phyloP scores from a whole-genome alignment of 2,797 vertebrate species.

The Scolopax rusticola region DNA sequence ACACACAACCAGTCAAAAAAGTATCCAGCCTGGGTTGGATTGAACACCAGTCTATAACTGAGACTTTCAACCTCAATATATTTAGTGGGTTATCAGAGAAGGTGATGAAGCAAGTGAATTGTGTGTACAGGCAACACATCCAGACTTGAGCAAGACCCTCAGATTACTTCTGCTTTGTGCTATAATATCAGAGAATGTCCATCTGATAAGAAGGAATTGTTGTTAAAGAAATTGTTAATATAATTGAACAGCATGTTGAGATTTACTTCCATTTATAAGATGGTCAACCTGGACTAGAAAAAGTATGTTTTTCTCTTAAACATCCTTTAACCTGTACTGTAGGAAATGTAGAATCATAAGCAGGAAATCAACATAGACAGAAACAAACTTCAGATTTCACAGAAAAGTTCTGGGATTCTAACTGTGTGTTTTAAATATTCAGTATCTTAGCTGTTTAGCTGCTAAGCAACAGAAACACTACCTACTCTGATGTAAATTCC shows the following conservation, averaged over 20 bases:
- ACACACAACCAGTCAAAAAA: background rate
- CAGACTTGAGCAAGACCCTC: background rate
- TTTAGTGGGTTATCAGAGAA: background rate
- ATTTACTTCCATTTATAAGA: background rate
- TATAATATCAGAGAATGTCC: background rate
- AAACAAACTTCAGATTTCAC: background rate
- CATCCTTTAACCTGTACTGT: background rate
- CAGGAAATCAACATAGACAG: background rate
- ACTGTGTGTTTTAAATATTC: background rate
- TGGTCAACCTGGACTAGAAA: background rate
- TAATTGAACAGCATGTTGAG: background rate
- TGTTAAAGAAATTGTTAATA: background rate
- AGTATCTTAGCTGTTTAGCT: background rate
- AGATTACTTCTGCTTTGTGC: background rate
- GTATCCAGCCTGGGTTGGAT: background rate
- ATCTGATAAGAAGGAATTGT: background rate
- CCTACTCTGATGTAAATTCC: background rate
- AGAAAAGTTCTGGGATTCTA: background rate
- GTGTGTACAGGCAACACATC: background rate
- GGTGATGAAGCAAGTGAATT: background rate
- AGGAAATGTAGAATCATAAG: background rate
- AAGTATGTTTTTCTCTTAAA: background rate
- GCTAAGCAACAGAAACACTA: background rate
- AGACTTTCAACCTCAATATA: background rate
- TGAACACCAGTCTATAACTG: background rate